These are phyloP conservation scores for Actinemys pallida DNA, from an alignment of 2,113 vertebrate species.

Conservation along the genomic window DNA sequence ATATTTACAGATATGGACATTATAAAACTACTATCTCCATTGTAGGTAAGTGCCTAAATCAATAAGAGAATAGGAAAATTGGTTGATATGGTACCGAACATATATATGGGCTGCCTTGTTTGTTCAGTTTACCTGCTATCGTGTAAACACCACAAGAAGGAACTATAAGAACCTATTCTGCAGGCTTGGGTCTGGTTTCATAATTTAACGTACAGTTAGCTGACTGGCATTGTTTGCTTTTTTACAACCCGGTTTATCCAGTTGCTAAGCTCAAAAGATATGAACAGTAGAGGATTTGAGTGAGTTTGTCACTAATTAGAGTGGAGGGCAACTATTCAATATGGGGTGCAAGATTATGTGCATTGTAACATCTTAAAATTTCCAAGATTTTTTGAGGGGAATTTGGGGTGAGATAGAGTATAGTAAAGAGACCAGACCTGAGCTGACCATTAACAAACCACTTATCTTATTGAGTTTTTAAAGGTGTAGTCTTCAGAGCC, in stretches of 20 bases:
- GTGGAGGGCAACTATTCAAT: not conserved
- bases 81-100: not conserved
- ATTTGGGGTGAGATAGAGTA: not conserved
- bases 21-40: conserved; percentile 82
- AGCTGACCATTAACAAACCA: conserved; percentile 30
- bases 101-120: not conserved
- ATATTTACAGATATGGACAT: conserved; percentile 85
- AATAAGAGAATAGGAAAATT: not conserved
- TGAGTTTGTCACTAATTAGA: not conserved
- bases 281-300: not conserved
- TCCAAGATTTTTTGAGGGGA: conserved; percentile 16
- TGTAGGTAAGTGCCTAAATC: conserved; percentile 79
- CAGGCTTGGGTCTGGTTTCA: not conserved
- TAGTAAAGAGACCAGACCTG: conserved; percentile 42
- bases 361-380: conserved; percentile 3
- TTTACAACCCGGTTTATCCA: not conserved
- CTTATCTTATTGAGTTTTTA: not conserved
- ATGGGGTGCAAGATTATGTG: not conserved
- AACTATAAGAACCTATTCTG: not conserved
- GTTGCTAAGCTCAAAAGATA: not conserved
- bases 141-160: not conserved
- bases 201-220: not conserved
- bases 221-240: not conserved
- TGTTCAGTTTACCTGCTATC: not conserved
- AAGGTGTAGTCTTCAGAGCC: conserved; percentile 22